Base-by-base conservation (phyloP, 1,140 invertebrate species). In the Zaprionus davidi region DNA sequence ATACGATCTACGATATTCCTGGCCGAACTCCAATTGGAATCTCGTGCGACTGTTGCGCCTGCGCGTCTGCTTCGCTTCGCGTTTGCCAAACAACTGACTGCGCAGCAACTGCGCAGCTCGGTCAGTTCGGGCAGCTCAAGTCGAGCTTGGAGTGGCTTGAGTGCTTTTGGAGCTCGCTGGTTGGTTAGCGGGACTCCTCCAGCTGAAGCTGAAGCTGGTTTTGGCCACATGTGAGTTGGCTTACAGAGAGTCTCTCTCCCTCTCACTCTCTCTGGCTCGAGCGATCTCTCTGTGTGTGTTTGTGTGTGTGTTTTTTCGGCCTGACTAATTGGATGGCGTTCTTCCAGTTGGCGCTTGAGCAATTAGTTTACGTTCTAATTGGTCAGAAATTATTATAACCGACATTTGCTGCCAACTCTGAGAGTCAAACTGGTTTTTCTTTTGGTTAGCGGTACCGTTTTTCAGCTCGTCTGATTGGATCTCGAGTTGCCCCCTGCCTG, bases 311-410 rank as follows among this genome's bases (percentile, higher is more conserved):
- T 53, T 62, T 78, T 86, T 79, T 53, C 58, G 71, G 78, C 41
- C 71, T 72, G 82, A 82, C 85, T 90, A 90, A 90, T 90, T 90
- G 85, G 85, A 82, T 74, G 81, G 68, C 76, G 86, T 78, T 90
- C 82, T 90, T 90, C 85, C 85, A 79, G 78, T 81, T 81, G 84
- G 84, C 81, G 87, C 78, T 90, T 82, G 85, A 90, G 86, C 86
- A 90, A 90, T 90, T 90, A 90, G 85, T 90, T 90, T 82, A 78
- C 70, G 74, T 90, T 90, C 85, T 90, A 90, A 90, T 90, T 90
- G 85, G 85, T 90, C 85, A 90, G 79, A 90, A 85, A 85, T 85
- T 90, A 90, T 88, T 83, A 83, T 90, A 79, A 81, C 77, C 81
- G 78, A 88, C 76, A 87, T 83, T 83, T 80, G 76, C 81, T 36